phyloP scores from a whole-genome alignment of 2,888 invertebrate species.

The Apantesis nais region DNA sequence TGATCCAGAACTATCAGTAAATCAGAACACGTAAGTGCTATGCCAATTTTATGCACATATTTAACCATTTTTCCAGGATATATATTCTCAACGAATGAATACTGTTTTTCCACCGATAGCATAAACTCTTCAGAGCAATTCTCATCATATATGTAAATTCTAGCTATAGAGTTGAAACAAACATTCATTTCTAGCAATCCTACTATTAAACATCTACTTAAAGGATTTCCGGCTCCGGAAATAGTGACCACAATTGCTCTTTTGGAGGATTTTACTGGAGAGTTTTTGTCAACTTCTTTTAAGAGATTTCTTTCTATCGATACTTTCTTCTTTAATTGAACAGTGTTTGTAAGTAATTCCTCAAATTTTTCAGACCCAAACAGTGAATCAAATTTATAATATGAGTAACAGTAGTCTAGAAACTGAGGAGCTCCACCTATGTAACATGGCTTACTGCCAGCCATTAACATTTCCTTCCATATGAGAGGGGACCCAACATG shows the following conservation, averaged over 20 bases:
- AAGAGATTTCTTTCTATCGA: constrained; percentile 34
- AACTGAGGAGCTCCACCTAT: constrained; percentile 87
- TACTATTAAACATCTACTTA: constrained; percentile 70
- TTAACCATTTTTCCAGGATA: constrained; percentile 66
- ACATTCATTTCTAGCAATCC: constrained; percentile 62
- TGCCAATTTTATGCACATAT: constrained; percentile 73
- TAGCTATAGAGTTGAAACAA: constrained; percentile 58
- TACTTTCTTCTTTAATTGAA: constrained; percentile 63
- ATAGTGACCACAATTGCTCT: constrained; percentile 63
- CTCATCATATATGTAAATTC: constrained; percentile 69
- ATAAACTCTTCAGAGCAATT: constrained; percentile 59
- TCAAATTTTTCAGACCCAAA: constrained; percentile 62
- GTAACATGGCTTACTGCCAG: constrained; percentile 83
- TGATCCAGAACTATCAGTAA: constrained; percentile 83
- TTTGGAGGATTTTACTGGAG: constrained; percentile 33
- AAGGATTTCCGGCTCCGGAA: constrained; percentile 65
- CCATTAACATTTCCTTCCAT: constrained; percentile 86
- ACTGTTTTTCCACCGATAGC: constrained; percentile 68
- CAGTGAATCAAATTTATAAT: constrained; percentile 80
- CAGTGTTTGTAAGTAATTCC: constrained; percentile 58
- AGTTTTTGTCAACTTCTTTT: constrained; percentile 13
- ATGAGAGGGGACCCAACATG: constrained; percentile 84
- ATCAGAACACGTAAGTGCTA: constrained; percentile 78
- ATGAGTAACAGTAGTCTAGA: constrained; percentile 87
- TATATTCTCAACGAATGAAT: constrained; percentile 61